Base-by-base conservation (phyloP, 2,888 invertebrate species). In the Nomada ruficornis region DNA sequence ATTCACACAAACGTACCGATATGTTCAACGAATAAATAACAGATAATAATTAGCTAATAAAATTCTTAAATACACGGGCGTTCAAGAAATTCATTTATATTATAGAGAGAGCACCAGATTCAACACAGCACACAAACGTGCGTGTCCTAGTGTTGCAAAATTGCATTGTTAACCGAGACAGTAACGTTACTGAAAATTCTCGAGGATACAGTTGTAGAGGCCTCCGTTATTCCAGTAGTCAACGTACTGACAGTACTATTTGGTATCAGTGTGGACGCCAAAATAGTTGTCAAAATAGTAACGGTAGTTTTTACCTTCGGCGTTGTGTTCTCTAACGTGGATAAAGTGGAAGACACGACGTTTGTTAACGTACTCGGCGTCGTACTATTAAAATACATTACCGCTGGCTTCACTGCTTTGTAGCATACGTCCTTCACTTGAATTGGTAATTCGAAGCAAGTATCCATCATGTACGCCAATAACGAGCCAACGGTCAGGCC, bases 401-500 rank as follows among this genome's bases (percentile, higher is more conserved):
- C 44, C 47, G 90, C 67, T 10, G 85, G 71, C 81, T 91, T 88
- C 9, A 84, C 69, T 11, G 85, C 76, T 65, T 90, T 90, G 0
- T 80, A 83, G 81, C 94, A 93, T 87, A 93, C 89, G 29, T 92
- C 89, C 90, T 94, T 91, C 85, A 91, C 82, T 89, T 94, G 90
- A 62, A 93, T 81, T 63, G 93, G 86, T 82, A 93, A 78, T 62
- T 94, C 91, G 89, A 94, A 82, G 86, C 91, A 89, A 5, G 89
- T 92, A 89, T 97, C 95, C 82, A 98, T 95, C 26, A 97, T 94
- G 91, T 98, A 98, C 0, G 98, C 98, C 71, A 98, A 96, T 23
- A 97, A 94, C 0, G 98, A 97, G 1, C 98, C 98, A 0, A 96
- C 96, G 0, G 98, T 96, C 68, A 98, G 94, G 0, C 98, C 98